Base-by-base conservation (phyloP, 2,797 vertebrate genomes). In the Acestrorhynchus altus region DNA sequence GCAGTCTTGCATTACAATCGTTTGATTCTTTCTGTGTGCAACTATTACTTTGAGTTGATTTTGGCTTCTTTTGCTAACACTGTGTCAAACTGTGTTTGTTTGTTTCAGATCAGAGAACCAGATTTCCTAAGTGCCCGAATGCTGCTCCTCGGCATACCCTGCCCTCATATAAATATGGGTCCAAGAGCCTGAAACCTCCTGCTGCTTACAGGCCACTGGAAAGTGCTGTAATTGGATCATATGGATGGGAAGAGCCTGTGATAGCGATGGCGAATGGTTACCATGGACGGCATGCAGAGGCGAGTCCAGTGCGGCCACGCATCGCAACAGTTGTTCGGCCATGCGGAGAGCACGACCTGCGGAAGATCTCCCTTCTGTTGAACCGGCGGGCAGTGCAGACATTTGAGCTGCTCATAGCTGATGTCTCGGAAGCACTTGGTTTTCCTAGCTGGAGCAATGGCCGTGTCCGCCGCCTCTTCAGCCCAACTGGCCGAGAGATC, bases 341-440 rank as follows among this genome's bases (percentile, higher is more conserved):
- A 0, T 92, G 94, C 0, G 90, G 89, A 2, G 93, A 91, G 67
- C 94, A 83, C 51, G 88, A 90, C 0, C 88, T 95, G 8, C 90
- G 95, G 59, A 98, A 97, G 91, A 95, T 95, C 85, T 95, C 94
- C 0, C 92, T 99, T 80, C 94, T 99, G 63, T 93, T 99, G 78
- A 99, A 98, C 83, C 93, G 95, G 18, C 94, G 96, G 22, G 96
- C 96, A 0, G 96, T 97, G 57, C 96, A 97, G 90, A 97, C 95
- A 1, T 98, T 97, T 39, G 97, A 99, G 75, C 96, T 99, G 81
- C 92, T 99, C 69, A 74, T 97, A 65, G 86, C 94, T 0, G 97
- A 99, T 82, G 92, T 99, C 82, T 99, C 98, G 0, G 98, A 99
- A 89, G 96, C 96, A 1, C 80, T 99, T 89, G 97, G 98, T 40